Percentiles rank a stretch among this genome's conserved stretches.
These are phyloP conservation scores for Miltochrista miniata DNA, from an alignment of 2,888 invertebrate genomes.

Conservation along the genomic window DNA sequence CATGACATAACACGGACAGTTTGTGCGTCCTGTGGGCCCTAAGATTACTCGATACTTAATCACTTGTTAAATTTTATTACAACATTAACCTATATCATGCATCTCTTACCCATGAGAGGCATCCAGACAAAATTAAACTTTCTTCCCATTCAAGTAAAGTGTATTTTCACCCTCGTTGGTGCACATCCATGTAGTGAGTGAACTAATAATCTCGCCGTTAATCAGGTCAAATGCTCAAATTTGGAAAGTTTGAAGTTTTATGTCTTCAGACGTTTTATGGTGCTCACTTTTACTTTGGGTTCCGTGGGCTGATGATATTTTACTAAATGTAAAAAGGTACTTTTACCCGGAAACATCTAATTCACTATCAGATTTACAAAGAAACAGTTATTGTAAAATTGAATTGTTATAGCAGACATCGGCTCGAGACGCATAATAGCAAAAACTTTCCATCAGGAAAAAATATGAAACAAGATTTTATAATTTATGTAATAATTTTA, in stretches of 20 bases:
- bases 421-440: no score
- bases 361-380: no score
- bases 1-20: conserved; percentile 9
- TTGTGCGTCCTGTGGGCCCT: conserved; percentile 22
- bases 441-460: no score
- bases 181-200: conserved; percentile 37
- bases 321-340: no score
- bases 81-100: conserved; percentile 42
- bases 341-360: no score
- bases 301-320: conserved; percentile 9
- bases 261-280: conserved; percentile 31
- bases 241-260: conserved; percentile 41
- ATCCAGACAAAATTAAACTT: conserved; percentile 12
- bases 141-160: neutral
- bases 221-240: conserved; percentile 52
- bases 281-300: conserved; percentile 29
- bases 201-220: conserved; percentile 47
- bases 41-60: conserved; percentile 40
- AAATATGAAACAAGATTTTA: no score
- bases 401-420: no score
- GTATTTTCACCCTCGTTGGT: neutral
- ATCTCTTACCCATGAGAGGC: conserved; percentile 4
- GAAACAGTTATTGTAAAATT: no score
- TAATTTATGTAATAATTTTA: no score
- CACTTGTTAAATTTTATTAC: conserved; percentile 51